A percentile compares a stretch with the other conserved stretches of the same genome.
phyloP scores from a whole-genome alignment of 2,888 invertebrate species.

The Pomacea canaliculata region DNA sequence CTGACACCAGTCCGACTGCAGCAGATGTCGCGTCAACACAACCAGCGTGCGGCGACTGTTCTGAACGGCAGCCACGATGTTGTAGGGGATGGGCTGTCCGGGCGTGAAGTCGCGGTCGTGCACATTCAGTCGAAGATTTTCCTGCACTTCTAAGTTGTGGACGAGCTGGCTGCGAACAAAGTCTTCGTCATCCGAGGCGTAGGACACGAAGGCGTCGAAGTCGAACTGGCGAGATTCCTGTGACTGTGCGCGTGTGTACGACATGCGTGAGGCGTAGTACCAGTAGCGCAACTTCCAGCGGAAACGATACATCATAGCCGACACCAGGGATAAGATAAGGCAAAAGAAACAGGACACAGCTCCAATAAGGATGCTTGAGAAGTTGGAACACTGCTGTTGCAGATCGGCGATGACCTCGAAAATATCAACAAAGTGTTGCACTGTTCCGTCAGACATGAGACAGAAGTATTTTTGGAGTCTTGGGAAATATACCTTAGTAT shows the following conservation, averaged over 20 bases:
- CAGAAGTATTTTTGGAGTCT: not conserved
- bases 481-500: conserved; percentile 6
- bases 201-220: conserved; percentile 26
- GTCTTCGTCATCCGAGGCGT: conserved; percentile 16
- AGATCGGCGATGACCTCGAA: conserved; percentile 7
- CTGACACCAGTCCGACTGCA: conserved; percentile 24
- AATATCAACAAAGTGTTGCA: not conserved
- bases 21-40: conserved; percentile 16
- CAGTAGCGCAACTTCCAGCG: conserved; percentile 24
- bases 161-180: conserved; percentile 15
- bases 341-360: conserved; percentile 13
- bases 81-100: conserved; percentile 16
- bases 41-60: conserved; percentile 25
- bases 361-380: conserved; percentile 3
- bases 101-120: conserved; percentile 26
- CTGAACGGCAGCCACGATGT: conserved; percentile 24
- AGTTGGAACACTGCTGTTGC: conserved; percentile 4
- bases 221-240: not conserved
- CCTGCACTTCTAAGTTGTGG: conserved; percentile 17
- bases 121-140: conserved; percentile 15
- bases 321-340: not conserved
- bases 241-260: conserved; percentile 1
- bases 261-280: conserved; percentile 19
- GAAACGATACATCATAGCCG: conserved; percentile 16
- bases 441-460: conserved; percentile 14